A percentile compares a stretch with the other conserved stretches of the same genome.
Evolutionary conservation across 2,797 vertebrate genomes (phyloP).

Genomic region (Hipposideros larvatus): DNA sequence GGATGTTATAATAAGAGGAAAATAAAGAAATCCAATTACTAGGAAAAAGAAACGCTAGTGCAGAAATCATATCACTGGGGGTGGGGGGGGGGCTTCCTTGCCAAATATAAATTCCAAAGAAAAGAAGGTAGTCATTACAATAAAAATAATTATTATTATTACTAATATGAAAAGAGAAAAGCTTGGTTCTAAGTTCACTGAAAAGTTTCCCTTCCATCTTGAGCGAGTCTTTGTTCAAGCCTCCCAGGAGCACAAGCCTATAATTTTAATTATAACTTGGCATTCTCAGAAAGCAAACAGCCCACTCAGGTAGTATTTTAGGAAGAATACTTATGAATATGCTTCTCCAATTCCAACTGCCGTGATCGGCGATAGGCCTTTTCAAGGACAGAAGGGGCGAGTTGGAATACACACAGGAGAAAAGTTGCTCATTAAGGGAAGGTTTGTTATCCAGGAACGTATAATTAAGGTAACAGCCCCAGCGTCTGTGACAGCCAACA

Average conservation of each 20-base stretch:
- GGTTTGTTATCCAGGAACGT: slow-evolving; percentile 87
- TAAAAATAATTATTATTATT: slow-evolving; percentile 54
- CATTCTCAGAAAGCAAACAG: slow-evolving; percentile 83
- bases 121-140: slow-evolving; percentile 49
- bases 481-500: slow-evolving; percentile 86
- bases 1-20: not conserved
- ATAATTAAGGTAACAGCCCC: slow-evolving; percentile 89
- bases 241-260: slow-evolving; percentile 71
- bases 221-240: slow-evolving; percentile 65
- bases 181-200: slow-evolving; percentile 53
- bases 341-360: slow-evolving; percentile 80
- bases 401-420: slow-evolving; percentile 80
- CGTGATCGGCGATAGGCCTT: slow-evolving; percentile 72
- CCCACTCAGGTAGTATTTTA: slow-evolving; percentile 81
- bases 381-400: slow-evolving; percentile 87
- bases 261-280: slow-evolving; percentile 86
- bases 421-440: slow-evolving; percentile 88
- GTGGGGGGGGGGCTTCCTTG: not conserved
- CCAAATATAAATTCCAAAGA: slow-evolving; percentile 44
- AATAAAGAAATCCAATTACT: slow-evolving; percentile 44
- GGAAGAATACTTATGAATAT: slow-evolving; percentile 79
- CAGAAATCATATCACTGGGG: not conserved
- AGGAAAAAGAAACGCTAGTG: not conserved
- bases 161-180: slow-evolving; percentile 61
- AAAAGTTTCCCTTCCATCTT: slow-evolving; percentile 67